Evolutionary conservation across 2,888 invertebrate species (phyloP), one percentile per base, ranked within the genome.

Genomic region (Taenaris catops): DNA sequence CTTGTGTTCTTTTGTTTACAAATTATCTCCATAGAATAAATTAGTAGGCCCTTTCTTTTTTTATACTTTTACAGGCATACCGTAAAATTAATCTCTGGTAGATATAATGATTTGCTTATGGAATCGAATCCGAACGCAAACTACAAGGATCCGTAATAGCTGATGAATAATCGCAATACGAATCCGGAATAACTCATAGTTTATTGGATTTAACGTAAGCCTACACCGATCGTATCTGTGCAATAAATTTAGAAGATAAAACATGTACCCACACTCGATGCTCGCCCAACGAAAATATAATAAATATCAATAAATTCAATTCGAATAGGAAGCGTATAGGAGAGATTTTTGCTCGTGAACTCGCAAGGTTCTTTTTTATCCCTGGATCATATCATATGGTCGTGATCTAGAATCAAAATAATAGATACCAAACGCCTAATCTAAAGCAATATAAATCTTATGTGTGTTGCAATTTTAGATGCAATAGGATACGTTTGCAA

Each of bases 231-330:
- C 53, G 60, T 75, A 83, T 84, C 83, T 68, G 58, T 53, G 64
- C 65, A 80, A 83, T 83, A 84, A 81, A 81, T 84, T 71, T 72
- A 64, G 56, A 65, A 79, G 79, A 81, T 81, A 75, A 56, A 61
- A 56, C 58, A 58, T 53, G 49, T 55, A 53, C 52, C 53, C 53
- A 55, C 51, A 47, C 51, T 47, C 50, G 44, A 34, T 53, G 58
- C 51, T 48, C 50, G 54, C 53, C 53, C 45, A 53, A 59, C 55
- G 51, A 58, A 63, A 65, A 59, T 56, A 61, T 56, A 56, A 59
- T 59, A 62, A 61, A 64, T 59, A 61, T 55, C 56, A 54, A 60
- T 63, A 48, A 48, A 48, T 45, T 55, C 48, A 56, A 60, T 49
- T 49, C 49, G 49, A 52, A 48, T 50, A 39, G 51, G 48, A 48